Evolutionary conservation across 2,113 vertebrate species (phyloP).

Genomic region (Oreochromis niloticus): DNA sequence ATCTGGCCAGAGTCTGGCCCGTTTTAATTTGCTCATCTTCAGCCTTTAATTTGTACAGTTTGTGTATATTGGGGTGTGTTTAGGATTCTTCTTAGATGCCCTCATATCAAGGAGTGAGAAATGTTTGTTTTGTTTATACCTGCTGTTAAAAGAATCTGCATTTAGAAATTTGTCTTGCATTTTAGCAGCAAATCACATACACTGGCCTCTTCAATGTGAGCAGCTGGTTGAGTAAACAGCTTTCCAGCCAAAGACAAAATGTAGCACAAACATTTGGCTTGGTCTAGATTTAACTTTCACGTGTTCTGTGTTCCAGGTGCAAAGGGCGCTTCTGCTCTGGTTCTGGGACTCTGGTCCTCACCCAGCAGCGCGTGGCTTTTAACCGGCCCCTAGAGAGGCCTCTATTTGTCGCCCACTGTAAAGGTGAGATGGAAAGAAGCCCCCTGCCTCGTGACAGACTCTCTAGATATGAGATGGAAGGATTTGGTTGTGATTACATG

Average conservation of each 20-base stretch:
- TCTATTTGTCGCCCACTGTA: conserved; percentile 82
- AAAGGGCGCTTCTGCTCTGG: conserved; percentile 83
- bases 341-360: conserved; percentile 77
- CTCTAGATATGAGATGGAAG: conserved; percentile 48
- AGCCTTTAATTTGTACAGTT: neutral
- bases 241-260: conserved; percentile 12
- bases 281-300: conserved; percentile 8
- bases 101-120: neutral
- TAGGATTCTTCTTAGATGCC: neutral
- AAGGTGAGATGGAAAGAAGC: conserved; percentile 77
- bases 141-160: neutral
- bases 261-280: conserved; percentile 24
- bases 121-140: neutral
- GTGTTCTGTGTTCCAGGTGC: conserved; percentile 74
- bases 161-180: neutral
- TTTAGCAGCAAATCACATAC: neutral
- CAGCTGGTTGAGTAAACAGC: conserved; percentile 32
- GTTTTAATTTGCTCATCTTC: conserved; percentile 3
- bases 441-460: conserved; percentile 38
- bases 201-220: conserved; percentile 2
- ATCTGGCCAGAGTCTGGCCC: neutral
- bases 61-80: neutral
- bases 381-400: conserved; percentile 84
- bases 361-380: conserved; percentile 85
- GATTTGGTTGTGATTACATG: conserved; percentile 32